A percentile compares a stretch with the other conserved stretches of the same genome.
Evolutionary conservation across 2,797 vertebrate genomes (phyloP).

Genomic region (Austrolebias charrua): DNA sequence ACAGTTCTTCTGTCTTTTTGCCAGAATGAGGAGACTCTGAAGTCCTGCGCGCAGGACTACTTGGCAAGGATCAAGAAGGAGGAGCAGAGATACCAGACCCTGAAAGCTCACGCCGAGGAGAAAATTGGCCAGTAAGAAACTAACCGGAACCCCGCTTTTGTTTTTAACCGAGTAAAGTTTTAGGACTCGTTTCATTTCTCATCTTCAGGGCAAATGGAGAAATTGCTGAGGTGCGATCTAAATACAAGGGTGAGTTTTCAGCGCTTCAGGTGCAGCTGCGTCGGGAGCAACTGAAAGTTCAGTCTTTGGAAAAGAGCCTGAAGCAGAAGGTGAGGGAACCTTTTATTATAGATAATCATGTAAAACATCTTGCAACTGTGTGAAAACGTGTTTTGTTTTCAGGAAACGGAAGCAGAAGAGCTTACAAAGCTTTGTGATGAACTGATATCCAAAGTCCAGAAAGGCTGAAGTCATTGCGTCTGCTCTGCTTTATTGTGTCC

Average conservation of each 20-base stretch:
- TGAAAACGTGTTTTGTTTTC: neutral
- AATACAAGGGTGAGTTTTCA: constrained; percentile 79
- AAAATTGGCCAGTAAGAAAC: constrained; percentile 86
- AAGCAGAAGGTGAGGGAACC: constrained; percentile 85
- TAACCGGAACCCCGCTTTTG: neutral
- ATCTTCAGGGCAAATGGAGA: constrained; percentile 85
- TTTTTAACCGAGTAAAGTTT: neutral
- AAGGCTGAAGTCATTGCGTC: constrained; percentile 53
- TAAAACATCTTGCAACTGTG: neutral
- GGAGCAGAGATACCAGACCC: constrained; percentile 88
- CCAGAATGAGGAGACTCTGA: constrained; percentile 92
- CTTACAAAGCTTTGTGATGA: constrained; percentile 94
- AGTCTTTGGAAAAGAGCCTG: constrained; percentile 88
- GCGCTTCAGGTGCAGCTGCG: constrained; percentile 85
- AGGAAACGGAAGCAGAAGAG: constrained; percentile 91
- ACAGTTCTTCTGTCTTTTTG: neutral
- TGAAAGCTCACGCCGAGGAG: constrained; percentile 92
- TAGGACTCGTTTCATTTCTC: neutral
- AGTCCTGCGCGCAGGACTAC: constrained; percentile 87
- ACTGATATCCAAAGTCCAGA: constrained; percentile 87
- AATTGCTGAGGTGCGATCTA: constrained; percentile 86
- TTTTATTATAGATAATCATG: neutral
- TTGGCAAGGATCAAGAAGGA: constrained; percentile 85
- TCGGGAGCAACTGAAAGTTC: constrained; percentile 88
- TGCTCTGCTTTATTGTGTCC: constrained; percentile 6